phyloP scores from a whole-genome alignment of 2,797 vertebrate genomes.

The Fistularia commersonii region DNA sequence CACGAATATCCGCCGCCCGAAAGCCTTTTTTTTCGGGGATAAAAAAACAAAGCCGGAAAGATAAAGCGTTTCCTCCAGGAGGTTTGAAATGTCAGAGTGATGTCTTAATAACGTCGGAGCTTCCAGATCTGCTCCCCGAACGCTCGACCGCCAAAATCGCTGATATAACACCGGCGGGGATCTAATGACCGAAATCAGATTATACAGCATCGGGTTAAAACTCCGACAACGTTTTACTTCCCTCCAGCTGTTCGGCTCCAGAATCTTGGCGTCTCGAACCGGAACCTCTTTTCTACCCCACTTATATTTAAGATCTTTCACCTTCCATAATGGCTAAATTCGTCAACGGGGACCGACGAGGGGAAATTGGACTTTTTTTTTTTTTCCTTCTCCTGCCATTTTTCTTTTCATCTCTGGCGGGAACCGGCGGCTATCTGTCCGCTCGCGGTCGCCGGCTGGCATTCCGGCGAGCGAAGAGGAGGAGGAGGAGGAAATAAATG shows the following conservation, averaged over 20 bases:
- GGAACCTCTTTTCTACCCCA: slow-evolving; percentile 14
- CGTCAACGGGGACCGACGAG: slow-evolving; percentile 42
- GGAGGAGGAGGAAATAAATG: slow-evolving; percentile 1
- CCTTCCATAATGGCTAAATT: slow-evolving; percentile 61
- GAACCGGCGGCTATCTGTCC: slow-evolving; percentile 51
- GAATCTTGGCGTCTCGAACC: neutral
- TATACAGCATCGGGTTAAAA: slow-evolving; percentile 38
- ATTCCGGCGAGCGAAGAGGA: slow-evolving; percentile 27
- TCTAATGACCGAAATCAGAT: slow-evolving; percentile 57
- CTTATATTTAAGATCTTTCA: slow-evolving; percentile 48
- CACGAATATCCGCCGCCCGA: too few species aligned
- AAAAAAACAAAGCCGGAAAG: neutral
- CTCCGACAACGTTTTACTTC: slow-evolving; percentile 29
- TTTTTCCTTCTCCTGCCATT: slow-evolving; percentile 19
- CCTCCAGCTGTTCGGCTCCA: slow-evolving; percentile 5
- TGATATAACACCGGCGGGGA: slow-evolving; percentile 39
- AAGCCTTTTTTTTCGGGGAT: neutral
- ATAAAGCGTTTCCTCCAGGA: neutral
- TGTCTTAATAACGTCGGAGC: slow-evolving; percentile 12
- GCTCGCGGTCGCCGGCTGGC: slow-evolving; percentile 35
- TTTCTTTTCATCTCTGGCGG: slow-evolving; percentile 41
- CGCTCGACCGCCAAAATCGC: slow-evolving; percentile 14
- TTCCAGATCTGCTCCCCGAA: slow-evolving; percentile 14
- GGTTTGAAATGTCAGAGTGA: slow-evolving; percentile 15
- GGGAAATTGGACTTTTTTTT: slow-evolving; percentile 30